Evolutionary conservation across 2,888 invertebrate genomes (phyloP).

Genomic region (Lasioglossum vierecki): DNA sequence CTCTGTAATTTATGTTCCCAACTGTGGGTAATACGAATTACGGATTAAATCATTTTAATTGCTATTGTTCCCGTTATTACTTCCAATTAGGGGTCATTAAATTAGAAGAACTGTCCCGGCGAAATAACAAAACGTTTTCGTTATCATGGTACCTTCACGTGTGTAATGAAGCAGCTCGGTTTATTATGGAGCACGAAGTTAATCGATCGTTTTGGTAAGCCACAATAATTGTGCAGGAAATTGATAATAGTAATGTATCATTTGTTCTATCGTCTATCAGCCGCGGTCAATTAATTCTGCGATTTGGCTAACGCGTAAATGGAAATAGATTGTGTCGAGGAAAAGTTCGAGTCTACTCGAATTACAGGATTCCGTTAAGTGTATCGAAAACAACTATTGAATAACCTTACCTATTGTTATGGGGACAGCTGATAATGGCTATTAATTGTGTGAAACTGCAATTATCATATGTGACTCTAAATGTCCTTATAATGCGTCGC

Average conservation of each 20-base stretch:
- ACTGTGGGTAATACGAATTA: neutral
- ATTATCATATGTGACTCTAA: neutral
- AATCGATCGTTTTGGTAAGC: conserved; percentile 54
- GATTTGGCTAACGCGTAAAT: conserved; percentile 16
- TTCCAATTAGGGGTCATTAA: neutral
- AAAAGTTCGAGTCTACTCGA: neutral
- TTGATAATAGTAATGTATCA: conserved; percentile 52
- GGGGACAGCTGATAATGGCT: neutral
- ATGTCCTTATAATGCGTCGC: neutral
- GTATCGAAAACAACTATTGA: neutral
- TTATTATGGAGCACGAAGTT: conserved; percentile 27
- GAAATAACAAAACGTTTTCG: neutral
- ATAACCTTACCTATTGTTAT: neutral
- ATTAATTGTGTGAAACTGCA: neutral
- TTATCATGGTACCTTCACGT: neutral
- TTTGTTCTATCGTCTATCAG: conserved; percentile 33
- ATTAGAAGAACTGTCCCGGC: neutral
- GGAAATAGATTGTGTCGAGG: neutral
- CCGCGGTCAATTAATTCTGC: conserved; percentile 40
- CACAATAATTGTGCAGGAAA: conserved; percentile 64
- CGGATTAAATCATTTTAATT: conserved; percentile 23
- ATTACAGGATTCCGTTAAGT: neutral
- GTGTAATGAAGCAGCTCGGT: conserved; percentile 1
- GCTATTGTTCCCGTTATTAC: neutral
- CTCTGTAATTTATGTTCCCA: neutral